Evolutionary conservation across 2,888 invertebrate species (phyloP), one percentile per base, ranked within the genome.

Genomic region (Lissocephala sabroskyi): DNA sequence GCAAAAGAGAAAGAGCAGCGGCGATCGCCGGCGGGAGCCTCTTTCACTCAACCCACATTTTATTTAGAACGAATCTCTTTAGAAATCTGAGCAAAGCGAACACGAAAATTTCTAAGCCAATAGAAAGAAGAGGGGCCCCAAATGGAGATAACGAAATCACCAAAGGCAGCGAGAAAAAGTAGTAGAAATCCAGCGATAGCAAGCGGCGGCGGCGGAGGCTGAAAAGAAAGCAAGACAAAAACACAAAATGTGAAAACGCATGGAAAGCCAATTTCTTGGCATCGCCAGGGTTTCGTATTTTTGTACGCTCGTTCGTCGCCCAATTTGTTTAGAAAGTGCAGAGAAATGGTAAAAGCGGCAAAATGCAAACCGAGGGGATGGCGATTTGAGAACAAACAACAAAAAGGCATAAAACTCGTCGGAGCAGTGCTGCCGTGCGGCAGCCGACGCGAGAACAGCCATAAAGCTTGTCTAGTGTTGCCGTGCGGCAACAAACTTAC

Each of bases 301-400:
- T 14, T 49, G 37, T 37, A 19, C 37, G 37, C 37, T 58, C 53
- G 52, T 52, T 65, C 49, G 57, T 52, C 59, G 59, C 59, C 65
- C 66, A 75, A 76, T 79, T 79, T 79, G 79, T 78, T 74, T 78
- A 78, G 79, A 78, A 78, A 79, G 75, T 79, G 79, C 67, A 65
- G 79, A 79, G 79, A 79, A 78, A 78, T 65, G 77, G 76, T 71
- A 77, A 78, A 78, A 78, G 79, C 74, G 67, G 74, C 68, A 78
- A 79, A 78, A 23, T 7, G 7, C 23, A 23, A 3, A 23, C 4
- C 23, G 3, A 3, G 7, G 23, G 4, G 23, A 23, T 23, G 23
- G 7, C 3, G 7, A 23, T 23, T 23, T n/a, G n/a, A n/a, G 23
- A 23, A 7, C 23, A 23, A 23, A 23, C 4, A 23, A 23, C 23